Base-by-base conservation (phyloP, 2,113 vertebrate genomes). In the Silurus glanis region DNA sequence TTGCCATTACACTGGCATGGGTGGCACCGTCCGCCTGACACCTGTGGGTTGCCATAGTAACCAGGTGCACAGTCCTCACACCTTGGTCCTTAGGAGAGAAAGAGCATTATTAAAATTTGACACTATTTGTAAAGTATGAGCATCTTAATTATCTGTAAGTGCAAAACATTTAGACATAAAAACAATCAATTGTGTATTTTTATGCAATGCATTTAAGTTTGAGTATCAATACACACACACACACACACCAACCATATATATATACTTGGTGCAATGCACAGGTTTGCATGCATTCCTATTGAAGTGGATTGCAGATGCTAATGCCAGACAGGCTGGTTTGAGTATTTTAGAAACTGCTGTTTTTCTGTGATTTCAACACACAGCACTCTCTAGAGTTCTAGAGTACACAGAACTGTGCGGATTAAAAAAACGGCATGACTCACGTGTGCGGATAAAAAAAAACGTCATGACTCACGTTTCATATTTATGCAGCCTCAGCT, bases 31-130 rank as follows among this genome's bases (percentile, higher is more conserved):
- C 98, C 97, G 0, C 95, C 96, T 0, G 93, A 90, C 25, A 96
- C 95, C 0, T 92, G 92, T 0, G 97, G 97, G 89, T 96, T 96
- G 84, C 98, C 97, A 56, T 96, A 97, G 92, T 96, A 96, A 66
- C 97, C 97, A 0, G 98, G 91, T 12, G 97, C 94, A 23, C 98
- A 99, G 90, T 95, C 92, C 0, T 97, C 97, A 91, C 98, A 99
- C 86, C 97, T 94, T 90, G 93, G 91, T 74, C 97, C 98, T 99
- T 47, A 45, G 47, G 82, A 69, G 72, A 5, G 12, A 66, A 64
- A 17, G 23, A 17, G 0, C 51, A 53, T 76, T 14, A 23, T 53
- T 10, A 23, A 2, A 53, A 55, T 76, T 49, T 23, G 45, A 7
- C 28, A 17, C 37, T 37, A 37, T 37, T 37, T 21, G 19, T 62